phyloP scores from a whole-genome alignment of 2,797 vertebrate species.

The Onychomys arenicola region DNA sequence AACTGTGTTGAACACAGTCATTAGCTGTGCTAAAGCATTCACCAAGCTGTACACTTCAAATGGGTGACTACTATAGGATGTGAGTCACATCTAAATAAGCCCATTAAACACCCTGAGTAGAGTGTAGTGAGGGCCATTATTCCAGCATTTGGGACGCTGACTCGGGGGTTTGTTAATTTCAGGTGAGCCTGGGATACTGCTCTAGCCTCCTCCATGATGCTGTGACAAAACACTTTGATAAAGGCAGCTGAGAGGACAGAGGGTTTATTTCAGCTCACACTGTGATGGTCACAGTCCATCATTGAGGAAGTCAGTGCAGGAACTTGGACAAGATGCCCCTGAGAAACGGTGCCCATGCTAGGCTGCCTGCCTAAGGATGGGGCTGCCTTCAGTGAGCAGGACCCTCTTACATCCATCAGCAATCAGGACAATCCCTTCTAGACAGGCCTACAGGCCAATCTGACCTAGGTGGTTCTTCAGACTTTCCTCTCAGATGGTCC shows the following conservation, averaged over 20 bases:
- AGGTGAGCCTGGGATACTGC: not conserved
- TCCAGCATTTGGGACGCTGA: not conserved
- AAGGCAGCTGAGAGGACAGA: not conserved
- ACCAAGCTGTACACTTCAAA: not conserved
- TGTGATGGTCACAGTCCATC: not conserved
- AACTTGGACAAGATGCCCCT: not conserved
- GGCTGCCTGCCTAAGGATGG: not conserved
- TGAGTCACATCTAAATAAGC: not conserved
- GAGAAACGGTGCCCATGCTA: not conserved
- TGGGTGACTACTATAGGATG: not conserved
- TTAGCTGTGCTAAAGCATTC: not conserved
- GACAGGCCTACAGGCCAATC: not conserved
- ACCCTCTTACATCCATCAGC: not conserved
- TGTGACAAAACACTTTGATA: not conserved
- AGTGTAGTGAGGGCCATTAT: not conserved
- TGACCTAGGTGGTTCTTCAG: not conserved
- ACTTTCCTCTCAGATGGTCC: not conserved
- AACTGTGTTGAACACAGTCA: not conserved
- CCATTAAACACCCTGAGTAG: not conserved
- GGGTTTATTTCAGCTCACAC: not conserved
- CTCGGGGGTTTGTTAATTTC: not conserved
- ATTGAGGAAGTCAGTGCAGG: not conserved
- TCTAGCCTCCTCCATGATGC: not conserved
- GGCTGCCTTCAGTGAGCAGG: too few species aligned
- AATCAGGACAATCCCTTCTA: not conserved